phyloP scores from a whole-genome alignment of 53 echinoderm and acorn worm species.

The Temnopleurus reevesii region DNA sequence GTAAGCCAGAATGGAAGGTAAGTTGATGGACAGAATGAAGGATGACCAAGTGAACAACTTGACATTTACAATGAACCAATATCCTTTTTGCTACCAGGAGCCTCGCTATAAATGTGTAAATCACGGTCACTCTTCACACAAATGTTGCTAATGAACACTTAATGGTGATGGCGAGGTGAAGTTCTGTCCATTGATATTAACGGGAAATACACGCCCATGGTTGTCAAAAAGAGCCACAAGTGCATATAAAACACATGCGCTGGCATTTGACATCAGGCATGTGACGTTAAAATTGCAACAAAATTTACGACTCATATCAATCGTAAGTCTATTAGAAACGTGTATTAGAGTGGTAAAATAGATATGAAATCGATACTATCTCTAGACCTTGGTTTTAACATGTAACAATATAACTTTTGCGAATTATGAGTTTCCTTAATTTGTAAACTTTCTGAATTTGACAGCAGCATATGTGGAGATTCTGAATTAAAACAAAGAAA shows the following conservation, averaged over 20 bases:
- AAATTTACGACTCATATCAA: neutral
- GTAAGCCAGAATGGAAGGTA: too few species aligned
- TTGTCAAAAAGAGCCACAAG: too few species aligned
- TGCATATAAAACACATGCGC: too few species aligned
- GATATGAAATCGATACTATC: too few species aligned
- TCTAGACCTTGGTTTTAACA: too few species aligned
- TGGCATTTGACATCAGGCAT: neutral
- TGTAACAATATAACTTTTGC: too few species aligned
- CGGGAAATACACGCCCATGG: neutral
- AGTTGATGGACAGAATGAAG: too few species aligned
- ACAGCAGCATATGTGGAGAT: too few species aligned
- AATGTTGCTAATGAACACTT: neutral
- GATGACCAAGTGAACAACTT: neutral
- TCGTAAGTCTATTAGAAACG: neutral
- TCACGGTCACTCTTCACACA: neutral
- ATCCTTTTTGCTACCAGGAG: neutral
- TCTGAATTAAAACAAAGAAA: too few species aligned
- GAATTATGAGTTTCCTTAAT: too few species aligned
- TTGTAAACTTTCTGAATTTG: too few species aligned
- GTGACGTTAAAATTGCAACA: neutral
- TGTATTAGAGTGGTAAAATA: too few species aligned
- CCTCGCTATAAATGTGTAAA: neutral
- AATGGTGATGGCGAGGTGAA: neutral
- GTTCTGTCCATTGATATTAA: neutral
- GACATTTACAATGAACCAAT: neutral